Conservation (phyloP, 2,797 vertebrate species). For the Hypotaenidia philippensis region DNA sequence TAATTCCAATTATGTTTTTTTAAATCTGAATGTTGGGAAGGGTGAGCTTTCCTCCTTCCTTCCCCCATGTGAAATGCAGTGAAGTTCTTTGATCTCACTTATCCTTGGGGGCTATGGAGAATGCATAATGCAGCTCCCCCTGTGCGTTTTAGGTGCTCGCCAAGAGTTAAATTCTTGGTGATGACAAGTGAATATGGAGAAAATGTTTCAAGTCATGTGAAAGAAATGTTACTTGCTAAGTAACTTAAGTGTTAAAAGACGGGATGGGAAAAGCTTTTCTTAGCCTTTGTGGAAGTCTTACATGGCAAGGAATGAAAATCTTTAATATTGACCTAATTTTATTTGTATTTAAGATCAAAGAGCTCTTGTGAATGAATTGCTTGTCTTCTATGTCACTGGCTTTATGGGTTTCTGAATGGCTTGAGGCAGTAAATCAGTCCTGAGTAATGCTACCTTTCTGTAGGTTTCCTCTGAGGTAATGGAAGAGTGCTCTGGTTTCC, state of each 20-base stretch:
- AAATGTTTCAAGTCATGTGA: constrained; percentile 53
- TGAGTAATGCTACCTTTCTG: constrained; percentile 36
- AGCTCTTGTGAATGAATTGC: constrained; percentile 41
- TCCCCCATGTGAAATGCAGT: accelerated
- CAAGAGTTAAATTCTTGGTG: background rate
- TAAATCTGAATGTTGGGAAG: background rate
- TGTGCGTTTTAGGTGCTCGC: background rate
- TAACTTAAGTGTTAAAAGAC: constrained; percentile 38
- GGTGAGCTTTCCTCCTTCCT: background rate
- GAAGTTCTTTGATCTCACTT: background rate
- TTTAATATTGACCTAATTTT: constrained; percentile 66
- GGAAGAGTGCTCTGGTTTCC: constrained; percentile 17
- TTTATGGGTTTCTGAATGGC: constrained; percentile 56
- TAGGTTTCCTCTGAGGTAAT: constrained; percentile 52
- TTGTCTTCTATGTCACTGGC: constrained; percentile 40
- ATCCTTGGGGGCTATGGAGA: background rate
- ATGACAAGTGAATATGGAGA: constrained; percentile 21
- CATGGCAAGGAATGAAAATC: constrained; percentile 52
- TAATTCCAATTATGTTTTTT: background rate
- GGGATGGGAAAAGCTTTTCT: background rate
- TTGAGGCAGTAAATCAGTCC: constrained; percentile 37
- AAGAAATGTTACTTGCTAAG: constrained; percentile 54
- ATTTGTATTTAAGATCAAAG: constrained; percentile 61
- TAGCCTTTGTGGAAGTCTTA: constrained; percentile 35
- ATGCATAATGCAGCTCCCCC: background rate